These are phyloP conservation scores for Ladona fulva DNA, from an alignment of 1,140 invertebrate genomes.

Conservation along the genomic window DNA sequence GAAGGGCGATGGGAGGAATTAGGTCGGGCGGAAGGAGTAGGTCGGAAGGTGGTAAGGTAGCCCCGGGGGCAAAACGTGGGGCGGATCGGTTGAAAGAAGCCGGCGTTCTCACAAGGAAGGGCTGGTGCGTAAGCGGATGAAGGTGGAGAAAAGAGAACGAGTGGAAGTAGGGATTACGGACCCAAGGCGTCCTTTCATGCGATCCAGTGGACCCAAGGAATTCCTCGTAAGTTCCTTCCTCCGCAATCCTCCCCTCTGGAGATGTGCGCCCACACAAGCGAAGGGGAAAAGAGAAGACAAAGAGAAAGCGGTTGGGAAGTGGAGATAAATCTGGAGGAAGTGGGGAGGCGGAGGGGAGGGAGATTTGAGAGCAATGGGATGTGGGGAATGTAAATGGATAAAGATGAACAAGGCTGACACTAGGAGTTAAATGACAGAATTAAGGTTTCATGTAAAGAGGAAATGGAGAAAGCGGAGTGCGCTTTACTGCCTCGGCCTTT, in stretches of 20 bases:
- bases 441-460: too few species aligned
- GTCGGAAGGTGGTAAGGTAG: background rate
- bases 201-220: background rate
- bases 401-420: too few species aligned
- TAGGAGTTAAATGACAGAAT: too few species aligned
- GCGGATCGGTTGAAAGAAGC: too few species aligned
- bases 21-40: background rate
- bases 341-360: too few species aligned
- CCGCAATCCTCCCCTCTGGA: too few species aligned
- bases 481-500: too few species aligned
- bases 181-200: background rate
- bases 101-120: background rate
- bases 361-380: too few species aligned
- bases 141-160: background rate
- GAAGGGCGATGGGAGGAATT: background rate
- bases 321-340: background rate
- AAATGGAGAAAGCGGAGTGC: too few species aligned
- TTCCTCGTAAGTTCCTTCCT: background rate
- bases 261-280: too few species aligned
- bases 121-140: too few species aligned
- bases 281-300: background rate
- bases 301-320: background rate
- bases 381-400: too few species aligned
- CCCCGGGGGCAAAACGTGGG: background rate
- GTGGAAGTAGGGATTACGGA: background rate